These are phyloP conservation scores for Drosophila anomelani DNA, from an alignment of 2,888 invertebrate genomes.

Conservation along the genomic window DNA sequence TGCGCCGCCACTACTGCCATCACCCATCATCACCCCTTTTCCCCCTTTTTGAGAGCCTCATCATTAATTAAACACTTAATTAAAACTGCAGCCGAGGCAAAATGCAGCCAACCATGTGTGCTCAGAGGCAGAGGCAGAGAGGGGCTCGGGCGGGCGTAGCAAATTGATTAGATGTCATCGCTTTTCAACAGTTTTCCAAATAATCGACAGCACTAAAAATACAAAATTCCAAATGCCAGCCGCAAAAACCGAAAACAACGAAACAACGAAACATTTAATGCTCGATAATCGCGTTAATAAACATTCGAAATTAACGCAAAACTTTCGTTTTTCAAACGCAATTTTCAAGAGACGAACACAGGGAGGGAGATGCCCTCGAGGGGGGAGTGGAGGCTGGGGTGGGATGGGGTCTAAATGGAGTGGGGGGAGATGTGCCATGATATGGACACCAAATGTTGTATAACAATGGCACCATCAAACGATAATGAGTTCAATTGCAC, in stretches of 20 bases:
- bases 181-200: conserved; percentile 45
- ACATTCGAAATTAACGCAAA: conserved; percentile 49
- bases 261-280: conserved; percentile 27
- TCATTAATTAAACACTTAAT: conserved; percentile 79
- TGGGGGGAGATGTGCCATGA: conserved; percentile 2
- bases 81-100: conserved; percentile 68
- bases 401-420: not conserved
- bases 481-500: conserved; percentile 43
- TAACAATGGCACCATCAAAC: conserved; percentile 7
- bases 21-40: conserved; percentile 3
- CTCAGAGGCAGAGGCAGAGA: not conserved
- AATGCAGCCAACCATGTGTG: conserved; percentile 31
- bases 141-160: conserved; percentile 12
- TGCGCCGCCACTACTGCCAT: not conserved
- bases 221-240: conserved; percentile 39
- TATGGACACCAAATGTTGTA: conserved; percentile 10
- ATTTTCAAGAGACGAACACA: conserved; percentile 5
- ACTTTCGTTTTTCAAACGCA: conserved; percentile 43
- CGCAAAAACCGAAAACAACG: conserved; percentile 21
- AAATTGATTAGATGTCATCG: conserved; percentile 56
- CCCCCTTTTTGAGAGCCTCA: conserved; percentile 43
- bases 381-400: not conserved
- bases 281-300: conserved; percentile 53
- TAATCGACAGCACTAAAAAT: conserved; percentile 39
- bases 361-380: not conserved